Base-by-base conservation (phyloP, 1,140 invertebrate species). In the Drosophila neocordata region DNA sequence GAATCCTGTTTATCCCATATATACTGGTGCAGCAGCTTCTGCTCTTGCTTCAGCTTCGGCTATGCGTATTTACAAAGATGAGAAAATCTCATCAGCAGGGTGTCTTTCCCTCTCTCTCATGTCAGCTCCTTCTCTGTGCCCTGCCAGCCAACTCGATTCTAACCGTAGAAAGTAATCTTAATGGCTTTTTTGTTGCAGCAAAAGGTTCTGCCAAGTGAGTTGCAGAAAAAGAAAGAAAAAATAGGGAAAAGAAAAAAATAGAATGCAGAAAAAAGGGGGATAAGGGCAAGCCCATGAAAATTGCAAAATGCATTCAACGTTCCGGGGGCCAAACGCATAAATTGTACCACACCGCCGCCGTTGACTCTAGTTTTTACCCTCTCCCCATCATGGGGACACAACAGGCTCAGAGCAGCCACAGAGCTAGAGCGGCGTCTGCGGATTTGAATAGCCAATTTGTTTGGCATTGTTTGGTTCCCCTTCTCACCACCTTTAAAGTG, bases 361-460 rank as follows among this genome's bases (percentile, higher is more conserved):
- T 48, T 51, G 18, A 4, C 34, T 15, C n/a, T 11, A 7, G 9
- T 7, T 12, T 11, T 20, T 11, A n/a, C 12, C 9, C 18, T 34
- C 9, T 38, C 22, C 15, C 12, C 34, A 38, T 52, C 65, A 65
- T 78, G 41, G 41, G 15, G 41, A 48, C 41, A 48, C 41, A 48
- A 44, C 41, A 44, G 41, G 41, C 4, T 6, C 8, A 67, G 69
- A 55, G 64, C 48, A 11, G 24, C 8, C 13, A n/a, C n/a, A n/a
- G n/a, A 9, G 44, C 5, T 20, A 41, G 18, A n/a, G 62, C 62
- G 52, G 65, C 60, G 78, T 82, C 83, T 85, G 83, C 79, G 79
- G 82, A 87, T 87, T 88, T 87, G 82, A 87, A 87, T 87, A 87
- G 82, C 82, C 82, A 87, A 87, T 87, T 87, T 88, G 82, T 87